phyloP scores from a whole-genome alignment of 2,888 invertebrate species.

The Dione vanillae region DNA sequence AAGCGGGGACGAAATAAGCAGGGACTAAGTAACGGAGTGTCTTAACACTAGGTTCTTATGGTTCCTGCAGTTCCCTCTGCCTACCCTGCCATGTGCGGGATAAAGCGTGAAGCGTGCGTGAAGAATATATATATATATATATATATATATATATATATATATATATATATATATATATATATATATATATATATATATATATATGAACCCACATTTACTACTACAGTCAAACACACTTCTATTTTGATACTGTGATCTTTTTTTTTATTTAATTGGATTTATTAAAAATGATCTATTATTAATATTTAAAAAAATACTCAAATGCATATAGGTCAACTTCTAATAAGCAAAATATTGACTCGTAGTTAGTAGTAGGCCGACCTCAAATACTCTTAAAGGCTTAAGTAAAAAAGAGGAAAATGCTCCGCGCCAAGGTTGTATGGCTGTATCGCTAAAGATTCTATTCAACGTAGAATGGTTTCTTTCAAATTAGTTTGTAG shows the following conservation, averaged over 20 bases:
- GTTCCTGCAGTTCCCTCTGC: no score
- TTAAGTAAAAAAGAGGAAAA: conserved; percentile 35
- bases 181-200: no score
- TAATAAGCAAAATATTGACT: conserved; percentile 47
- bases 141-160: no score
- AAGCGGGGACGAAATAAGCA: no score
- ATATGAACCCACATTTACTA: no score
- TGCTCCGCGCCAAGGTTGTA: conserved; percentile 17
- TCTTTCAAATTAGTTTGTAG: conserved; percentile 37
- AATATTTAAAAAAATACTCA: not conserved
- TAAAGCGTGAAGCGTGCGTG: no score
- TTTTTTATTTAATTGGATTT: not conserved
- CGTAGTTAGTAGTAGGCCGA: conserved; percentile 45
- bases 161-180: no score
- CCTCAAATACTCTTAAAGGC: conserved; percentile 48
- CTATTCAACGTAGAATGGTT: conserved; percentile 41
- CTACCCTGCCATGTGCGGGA: no score
- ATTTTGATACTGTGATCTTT: not conserved
- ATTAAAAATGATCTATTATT: not conserved
- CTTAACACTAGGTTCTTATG: no score
- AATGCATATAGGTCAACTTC: conserved; percentile 45
- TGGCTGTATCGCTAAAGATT: conserved; percentile 36
- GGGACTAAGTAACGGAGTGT: no score
- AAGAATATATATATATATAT: no score
- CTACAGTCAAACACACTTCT: not conserved